Percentiles rank a stretch among this genome's conserved stretches.
Conservation (phyloP, 2,888 invertebrate species). For the Machimus atricapillus region DNA sequence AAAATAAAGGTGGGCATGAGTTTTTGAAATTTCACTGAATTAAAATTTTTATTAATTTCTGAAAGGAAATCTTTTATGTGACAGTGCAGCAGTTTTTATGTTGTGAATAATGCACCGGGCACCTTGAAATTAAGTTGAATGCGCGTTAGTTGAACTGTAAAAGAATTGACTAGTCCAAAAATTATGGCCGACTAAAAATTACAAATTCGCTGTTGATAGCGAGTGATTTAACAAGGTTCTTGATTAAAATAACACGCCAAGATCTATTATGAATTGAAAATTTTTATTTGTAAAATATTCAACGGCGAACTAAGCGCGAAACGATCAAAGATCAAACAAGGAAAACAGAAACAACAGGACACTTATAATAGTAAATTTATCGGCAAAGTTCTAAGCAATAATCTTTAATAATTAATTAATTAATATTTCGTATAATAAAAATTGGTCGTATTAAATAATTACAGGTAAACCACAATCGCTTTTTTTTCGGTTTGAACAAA, state of each 20-base stretch:
- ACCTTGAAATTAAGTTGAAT: too few relatives aligned
- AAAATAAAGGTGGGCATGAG: too few relatives aligned
- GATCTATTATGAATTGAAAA: conserved; percentile 12
- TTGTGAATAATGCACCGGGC: too few relatives aligned
- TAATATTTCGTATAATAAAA: conserved; percentile 22
- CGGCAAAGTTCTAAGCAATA: conserved; percentile 26
- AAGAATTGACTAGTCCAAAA: too few relatives aligned
- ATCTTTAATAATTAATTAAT: conserved; percentile 21
- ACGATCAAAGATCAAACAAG: background rate
- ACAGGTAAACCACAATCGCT: conserved; percentile 3
- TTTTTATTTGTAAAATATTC: conserved; percentile 30
- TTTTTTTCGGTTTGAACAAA: background rate
- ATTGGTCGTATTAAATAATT: conserved; percentile 25
- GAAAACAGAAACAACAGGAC: conserved; percentile 22
- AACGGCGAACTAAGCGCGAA: conserved; percentile 27
- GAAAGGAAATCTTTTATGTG: too few relatives aligned
- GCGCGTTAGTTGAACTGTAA: background rate
- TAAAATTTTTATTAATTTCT: too few relatives aligned
- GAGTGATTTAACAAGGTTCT: background rate
- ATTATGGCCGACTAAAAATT: too few relatives aligned
- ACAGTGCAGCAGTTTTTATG: too few relatives aligned
- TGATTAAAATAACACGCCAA: background rate
- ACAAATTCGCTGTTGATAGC: too few relatives aligned
- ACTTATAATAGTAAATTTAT: conserved; percentile 22
- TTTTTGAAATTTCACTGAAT: too few relatives aligned